Percentiles rank a stretch among this genome's conserved stretches.
Conservation (phyloP, 1,140 invertebrate species). For the Eulimnadia texana region DNA sequence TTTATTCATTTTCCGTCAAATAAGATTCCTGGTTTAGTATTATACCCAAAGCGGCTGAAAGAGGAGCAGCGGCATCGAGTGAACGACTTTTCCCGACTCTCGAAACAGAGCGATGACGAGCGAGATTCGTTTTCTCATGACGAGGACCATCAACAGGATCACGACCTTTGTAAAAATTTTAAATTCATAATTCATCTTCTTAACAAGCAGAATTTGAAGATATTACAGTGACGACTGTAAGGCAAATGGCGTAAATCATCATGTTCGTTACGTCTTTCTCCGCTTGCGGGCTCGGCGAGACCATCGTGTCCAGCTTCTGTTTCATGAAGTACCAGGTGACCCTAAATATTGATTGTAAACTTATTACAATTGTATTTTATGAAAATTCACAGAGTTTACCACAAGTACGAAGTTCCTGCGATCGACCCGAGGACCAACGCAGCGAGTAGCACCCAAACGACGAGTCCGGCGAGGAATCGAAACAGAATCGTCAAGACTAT, state of each 20-base stretch:
- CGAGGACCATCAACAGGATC: constrained; percentile 47
- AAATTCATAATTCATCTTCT: not conserved
- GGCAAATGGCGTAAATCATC: constrained; percentile 25
- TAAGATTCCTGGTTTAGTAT: constrained; percentile 16
- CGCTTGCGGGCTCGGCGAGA: constrained; percentile 24
- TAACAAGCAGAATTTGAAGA: constrained; percentile 3
- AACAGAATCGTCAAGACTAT: constrained; percentile 43
- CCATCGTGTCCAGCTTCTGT: constrained; percentile 22
- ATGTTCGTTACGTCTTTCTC: constrained; percentile 23
- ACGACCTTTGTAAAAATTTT: constrained; percentile 32
- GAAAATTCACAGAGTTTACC: constrained; percentile 34
- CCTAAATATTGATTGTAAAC: not conserved
- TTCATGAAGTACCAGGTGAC: constrained; percentile 28
- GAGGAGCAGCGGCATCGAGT: constrained; percentile 51
- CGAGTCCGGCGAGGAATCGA: constrained; percentile 41
- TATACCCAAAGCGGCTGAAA: constrained; percentile 56
- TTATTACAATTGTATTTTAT: not conserved
- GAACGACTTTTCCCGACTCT: constrained; percentile 58
- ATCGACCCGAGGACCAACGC: constrained; percentile 41
- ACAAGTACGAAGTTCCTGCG: constrained; percentile 44
- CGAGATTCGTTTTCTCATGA: constrained; percentile 53
- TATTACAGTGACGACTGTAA: constrained; percentile 40
- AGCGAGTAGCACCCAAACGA: constrained; percentile 52
- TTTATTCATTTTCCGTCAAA: constrained; percentile 3
- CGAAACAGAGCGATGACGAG: constrained; percentile 53